Evolutionary conservation across 2,888 invertebrate species (phyloP).

Genomic region (Amphipoea lucens): DNA sequence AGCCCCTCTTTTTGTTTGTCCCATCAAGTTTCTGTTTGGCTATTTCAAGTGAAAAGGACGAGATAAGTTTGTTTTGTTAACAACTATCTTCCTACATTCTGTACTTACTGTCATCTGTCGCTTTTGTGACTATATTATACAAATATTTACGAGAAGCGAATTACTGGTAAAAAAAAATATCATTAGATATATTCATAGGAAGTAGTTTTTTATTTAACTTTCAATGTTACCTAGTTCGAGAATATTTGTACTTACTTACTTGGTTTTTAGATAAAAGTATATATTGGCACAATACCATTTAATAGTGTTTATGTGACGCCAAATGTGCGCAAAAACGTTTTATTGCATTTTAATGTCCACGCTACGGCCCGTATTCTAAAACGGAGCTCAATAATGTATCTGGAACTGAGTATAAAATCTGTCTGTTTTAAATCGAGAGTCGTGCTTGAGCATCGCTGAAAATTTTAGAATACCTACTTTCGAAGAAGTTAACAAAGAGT

Average conservation of each 20-base stretch:
- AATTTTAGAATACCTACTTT: conserved; percentile 23
- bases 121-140: conserved; percentile 41
- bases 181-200: neutral
- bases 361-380: conserved; percentile 31
- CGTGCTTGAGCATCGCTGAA: conserved; percentile 25
- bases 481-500: conserved; percentile 22
- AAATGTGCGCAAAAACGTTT: conserved; percentile 36
- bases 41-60: conserved; percentile 68
- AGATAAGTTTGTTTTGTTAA: conserved; percentile 70
- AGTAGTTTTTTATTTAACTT: neutral
- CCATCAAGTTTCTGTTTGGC: conserved; percentile 73
- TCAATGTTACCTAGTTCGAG: neutral
- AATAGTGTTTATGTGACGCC: conserved; percentile 23
- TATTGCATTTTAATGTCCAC: conserved; percentile 45
- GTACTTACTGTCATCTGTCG: conserved; percentile 53
- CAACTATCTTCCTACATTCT: conserved; percentile 55
- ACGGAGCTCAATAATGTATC: conserved; percentile 21
- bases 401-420: conserved; percentile 25
- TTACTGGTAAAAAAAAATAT: neutral
- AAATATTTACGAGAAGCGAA: conserved; percentile 52
- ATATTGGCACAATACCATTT: conserved; percentile 13
- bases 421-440: conserved; percentile 25
- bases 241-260: neutral
- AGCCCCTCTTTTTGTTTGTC: conserved; percentile 76
- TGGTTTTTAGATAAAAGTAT: conserved; percentile 12